Evolutionary conservation across 2,888 invertebrate species (phyloP).

Genomic region (Agrotis segetum): DNA sequence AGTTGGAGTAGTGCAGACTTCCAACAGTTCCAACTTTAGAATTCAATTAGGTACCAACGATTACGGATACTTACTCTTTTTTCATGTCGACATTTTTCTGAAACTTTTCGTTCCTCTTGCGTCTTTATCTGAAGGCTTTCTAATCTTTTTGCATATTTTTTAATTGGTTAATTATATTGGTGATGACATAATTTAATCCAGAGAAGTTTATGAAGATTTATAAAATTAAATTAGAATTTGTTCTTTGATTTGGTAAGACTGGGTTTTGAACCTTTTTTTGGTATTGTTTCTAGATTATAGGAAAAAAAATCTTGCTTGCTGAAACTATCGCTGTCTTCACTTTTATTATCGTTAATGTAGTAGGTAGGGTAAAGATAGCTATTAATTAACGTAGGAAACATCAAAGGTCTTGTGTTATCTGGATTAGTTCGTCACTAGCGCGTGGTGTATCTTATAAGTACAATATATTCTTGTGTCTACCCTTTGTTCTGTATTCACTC

Average conservation of each 20-base stretch:
- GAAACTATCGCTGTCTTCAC: neutral
- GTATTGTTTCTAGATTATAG: neutral
- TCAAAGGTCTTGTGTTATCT: conserved; percentile 1
- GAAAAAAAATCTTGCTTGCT: neutral
- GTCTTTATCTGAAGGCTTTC: conserved; percentile 53
- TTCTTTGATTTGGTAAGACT: neutral
- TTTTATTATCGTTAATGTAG: neutral
- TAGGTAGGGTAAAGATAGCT: neutral
- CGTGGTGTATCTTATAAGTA: neutral
- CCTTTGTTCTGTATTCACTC: conserved; percentile 8
- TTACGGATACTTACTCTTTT: conserved; percentile 65
- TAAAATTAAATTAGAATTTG: conserved; percentile 7
- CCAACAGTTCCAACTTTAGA: conserved; percentile 70
- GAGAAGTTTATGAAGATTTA: neutral
- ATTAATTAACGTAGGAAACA: conserved; percentile 1
- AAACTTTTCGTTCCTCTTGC: conserved; percentile 43
- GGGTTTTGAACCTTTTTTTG: neutral
- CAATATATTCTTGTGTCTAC: neutral
- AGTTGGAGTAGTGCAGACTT: conserved; percentile 72
- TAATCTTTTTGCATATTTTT: conserved; percentile 27
- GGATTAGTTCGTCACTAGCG: neutral
- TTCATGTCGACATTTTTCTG: conserved; percentile 54
- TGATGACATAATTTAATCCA: conserved; percentile 11
- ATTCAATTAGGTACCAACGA: conserved; percentile 75
- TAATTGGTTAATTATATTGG: conserved; percentile 32